Evolutionary conservation across 2,113 vertebrate genomes (phyloP), one percentile per base, ranked within the genome.

Genomic region (Nibea albiflora): DNA sequence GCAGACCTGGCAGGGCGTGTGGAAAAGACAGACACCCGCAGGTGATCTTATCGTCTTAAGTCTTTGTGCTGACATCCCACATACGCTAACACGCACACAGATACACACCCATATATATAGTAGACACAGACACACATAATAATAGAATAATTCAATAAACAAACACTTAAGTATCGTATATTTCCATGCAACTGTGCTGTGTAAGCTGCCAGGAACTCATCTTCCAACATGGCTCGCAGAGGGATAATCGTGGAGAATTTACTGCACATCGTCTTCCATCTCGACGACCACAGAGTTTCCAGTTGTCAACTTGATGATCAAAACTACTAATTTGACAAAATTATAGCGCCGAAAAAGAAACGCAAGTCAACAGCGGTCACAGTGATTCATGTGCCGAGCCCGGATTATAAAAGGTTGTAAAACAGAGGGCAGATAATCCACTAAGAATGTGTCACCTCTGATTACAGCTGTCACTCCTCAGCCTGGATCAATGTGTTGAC

Each of bases 341-440:
- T 87, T 89, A 81, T 44, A 83, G 86, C 72, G n/a, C 65, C 31
- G 92, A 90, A 57, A 91, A 82, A 82, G 64, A 80, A 77, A 73
- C 47, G 61, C 81, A 80, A 90, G 85, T 90, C 84, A 90, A 17
- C 58, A 71, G 73, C 46, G 75, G 86, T 82, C 75, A 74, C 84
- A 85, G 73, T 90, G 82, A 93, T 88, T 92, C 81, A 85, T 78
- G 68, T 24, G 28, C 57, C 73, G 64, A 81, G 79, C 67, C 22
- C 0, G 9, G 90, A 92, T 91, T 86, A 91, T 73, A 83, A 83
- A 68, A 88, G 89, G 77, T 91, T 79, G 78, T 89, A 91, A 92
- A 90, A 92, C 62, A 89, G 71, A 76, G 83, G 73, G 80, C 73
- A 73, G 84, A 89, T 82, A 87, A 90, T 90, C 85, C 86, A 85